Evolutionary conservation across 1,140 invertebrate species (phyloP).

Genomic region (Nymphalis io): DNA sequence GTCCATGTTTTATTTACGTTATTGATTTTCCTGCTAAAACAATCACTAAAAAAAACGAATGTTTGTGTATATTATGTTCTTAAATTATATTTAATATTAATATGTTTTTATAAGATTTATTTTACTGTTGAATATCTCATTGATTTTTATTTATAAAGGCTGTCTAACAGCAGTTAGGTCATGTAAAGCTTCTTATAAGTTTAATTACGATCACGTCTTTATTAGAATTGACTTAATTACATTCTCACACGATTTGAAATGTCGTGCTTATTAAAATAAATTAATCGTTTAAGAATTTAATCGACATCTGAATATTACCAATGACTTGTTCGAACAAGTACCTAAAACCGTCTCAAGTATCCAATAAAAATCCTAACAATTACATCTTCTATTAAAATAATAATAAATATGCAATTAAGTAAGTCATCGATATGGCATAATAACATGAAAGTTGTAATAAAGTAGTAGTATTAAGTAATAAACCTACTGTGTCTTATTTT

Average conservation of each 20-base stretch:
- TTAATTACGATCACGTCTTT: conserved; percentile 3
- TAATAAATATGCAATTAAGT: too few species aligned
- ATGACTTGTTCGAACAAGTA: too few species aligned
- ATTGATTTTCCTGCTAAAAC: conserved; percentile 31
- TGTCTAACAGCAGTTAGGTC: not conserved
- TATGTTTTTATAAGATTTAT: not conserved
- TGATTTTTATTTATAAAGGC: not conserved
- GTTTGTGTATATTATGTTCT: not conserved
- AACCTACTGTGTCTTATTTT: not conserved
- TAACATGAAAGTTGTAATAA: not conserved
- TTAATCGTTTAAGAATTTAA: not conserved
- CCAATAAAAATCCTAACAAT: too few species aligned
- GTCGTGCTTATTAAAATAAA: not conserved
- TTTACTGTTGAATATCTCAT: not conserved
- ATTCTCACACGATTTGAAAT: conserved; percentile 2
- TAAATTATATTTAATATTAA: not conserved
- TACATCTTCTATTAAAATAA: too few species aligned
- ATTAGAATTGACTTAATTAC: not conserved
- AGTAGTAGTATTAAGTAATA: not conserved
- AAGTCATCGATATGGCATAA: too few species aligned
- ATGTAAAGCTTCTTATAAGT: not conserved
- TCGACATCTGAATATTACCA: not conserved
- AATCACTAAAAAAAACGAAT: conserved; percentile 13
- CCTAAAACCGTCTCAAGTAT: too few species aligned
- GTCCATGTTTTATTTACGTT: conserved; percentile 55